Evolutionary conservation across 2,113 vertebrate species (phyloP).

Genomic region (Sceloporus undulatus): DNA sequence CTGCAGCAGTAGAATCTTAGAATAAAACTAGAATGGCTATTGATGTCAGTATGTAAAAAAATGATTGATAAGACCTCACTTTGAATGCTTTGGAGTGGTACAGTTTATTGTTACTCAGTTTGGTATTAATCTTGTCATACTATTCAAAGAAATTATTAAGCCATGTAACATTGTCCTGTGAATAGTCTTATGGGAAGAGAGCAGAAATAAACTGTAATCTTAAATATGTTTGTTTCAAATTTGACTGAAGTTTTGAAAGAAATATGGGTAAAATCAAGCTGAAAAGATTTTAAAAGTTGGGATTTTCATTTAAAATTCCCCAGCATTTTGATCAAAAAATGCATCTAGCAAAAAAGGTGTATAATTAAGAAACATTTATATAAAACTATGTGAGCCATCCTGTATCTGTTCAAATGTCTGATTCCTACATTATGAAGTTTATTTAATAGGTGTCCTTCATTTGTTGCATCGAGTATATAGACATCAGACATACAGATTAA

Average conservation of each 20-base stretch:
- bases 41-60: conserved; percentile 6
- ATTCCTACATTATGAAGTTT: conserved; percentile 37
- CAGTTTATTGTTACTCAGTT: not conserved
- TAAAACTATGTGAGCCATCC: conserved; percentile 30
- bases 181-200: not conserved
- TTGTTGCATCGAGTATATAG: conserved; percentile 18
- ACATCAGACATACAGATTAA: conserved; percentile 36
- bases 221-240: not conserved
- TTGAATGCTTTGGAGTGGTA: conserved; percentile 1
- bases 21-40: too few species aligned
- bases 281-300: not conserved
- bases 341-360: not conserved
- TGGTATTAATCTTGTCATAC: not conserved
- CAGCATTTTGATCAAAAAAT: conserved; percentile 43
- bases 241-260: not conserved
- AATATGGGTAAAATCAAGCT: not conserved
- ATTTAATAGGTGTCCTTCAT: conserved; percentile 43
- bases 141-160: not conserved
- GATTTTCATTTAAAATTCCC: conserved; percentile 9
- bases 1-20: not conserved
- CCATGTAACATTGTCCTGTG: not conserved
- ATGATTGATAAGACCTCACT: too few species aligned
- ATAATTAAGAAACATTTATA: conserved; percentile 13
- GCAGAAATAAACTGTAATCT: not conserved
- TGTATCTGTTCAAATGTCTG: conserved; percentile 40